A percentile compares a stretch with the other conserved stretches of the same genome.
Evolutionary conservation across 2,888 invertebrate species (phyloP).

Genomic region (Colletes collaris): DNA sequence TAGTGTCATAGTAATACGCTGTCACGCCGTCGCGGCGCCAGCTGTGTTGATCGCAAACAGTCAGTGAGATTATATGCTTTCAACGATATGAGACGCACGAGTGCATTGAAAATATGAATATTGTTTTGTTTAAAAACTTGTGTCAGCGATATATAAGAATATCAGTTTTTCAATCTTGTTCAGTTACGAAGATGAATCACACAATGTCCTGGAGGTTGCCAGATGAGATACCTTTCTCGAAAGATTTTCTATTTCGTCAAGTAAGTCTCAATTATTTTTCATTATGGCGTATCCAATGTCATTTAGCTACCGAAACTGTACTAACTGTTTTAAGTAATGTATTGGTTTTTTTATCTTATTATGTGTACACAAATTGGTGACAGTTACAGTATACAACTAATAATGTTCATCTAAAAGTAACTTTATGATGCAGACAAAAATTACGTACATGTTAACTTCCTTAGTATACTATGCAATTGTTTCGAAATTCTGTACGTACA

Average conservation of each 20-base stretch:
- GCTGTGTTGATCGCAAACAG: background rate
- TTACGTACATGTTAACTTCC: background rate
- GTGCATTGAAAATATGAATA: background rate
- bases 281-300: slow-evolving; percentile 27
- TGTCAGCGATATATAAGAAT: slow-evolving; percentile 4
- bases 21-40: background rate
- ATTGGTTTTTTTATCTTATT: too few species aligned
- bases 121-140: slow-evolving; percentile 22
- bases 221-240: slow-evolving; percentile 81
- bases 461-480: too few species aligned
- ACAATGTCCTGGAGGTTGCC: slow-evolving; percentile 37
- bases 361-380: too few species aligned
- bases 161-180: background rate
- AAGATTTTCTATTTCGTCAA: slow-evolving; percentile 86
- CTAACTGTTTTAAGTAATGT: too few species aligned
- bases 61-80: background rate
- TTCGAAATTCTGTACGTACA: too few species aligned
- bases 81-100: background rate
- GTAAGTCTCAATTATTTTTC: slow-evolving; percentile 76
- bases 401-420: slow-evolving; percentile 21
- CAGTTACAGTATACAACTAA: too few species aligned
- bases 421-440: background rate
- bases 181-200: background rate
- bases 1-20: slow-evolving; percentile 62
- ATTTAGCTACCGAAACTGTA: slow-evolving; percentile 29